Conservation (phyloP, 92 coral and sea anemone species). For the Phenganax stokvisi region DNA sequence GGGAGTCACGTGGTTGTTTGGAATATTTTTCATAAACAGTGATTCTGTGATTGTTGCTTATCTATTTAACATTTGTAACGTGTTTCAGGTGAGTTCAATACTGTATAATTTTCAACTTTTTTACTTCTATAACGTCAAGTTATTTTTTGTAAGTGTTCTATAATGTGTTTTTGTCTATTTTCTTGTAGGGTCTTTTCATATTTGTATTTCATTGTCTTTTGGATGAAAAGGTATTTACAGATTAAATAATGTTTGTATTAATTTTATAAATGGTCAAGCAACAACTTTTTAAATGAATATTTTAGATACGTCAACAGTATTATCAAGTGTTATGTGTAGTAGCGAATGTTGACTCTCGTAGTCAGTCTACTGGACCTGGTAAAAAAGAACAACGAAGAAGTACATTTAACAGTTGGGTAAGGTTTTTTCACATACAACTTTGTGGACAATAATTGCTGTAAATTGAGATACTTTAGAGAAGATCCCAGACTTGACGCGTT, state of each 20-base stretch:
- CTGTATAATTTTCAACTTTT: no score
- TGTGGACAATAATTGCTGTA: constrained; percentile 5
- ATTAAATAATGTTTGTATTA: not conserved
- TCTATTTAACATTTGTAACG: constrained; percentile 81
- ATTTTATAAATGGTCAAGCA: not conserved
- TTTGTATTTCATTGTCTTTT: constrained; percentile 87
- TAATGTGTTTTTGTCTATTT: constrained; percentile 11
- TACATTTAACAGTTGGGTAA: constrained; percentile 39
- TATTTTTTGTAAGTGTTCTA: no score
- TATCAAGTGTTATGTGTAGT: constrained; percentile 42
- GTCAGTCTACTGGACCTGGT: constrained; percentile 30
- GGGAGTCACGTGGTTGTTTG: constrained; percentile 94
- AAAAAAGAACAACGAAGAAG: constrained; percentile 32
- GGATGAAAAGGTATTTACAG: constrained; percentile 69
- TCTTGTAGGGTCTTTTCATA: constrained; percentile 71
- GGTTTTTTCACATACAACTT: not conserved
- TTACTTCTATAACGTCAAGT: no score
- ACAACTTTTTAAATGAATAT: not conserved
- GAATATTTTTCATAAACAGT: constrained; percentile 66
- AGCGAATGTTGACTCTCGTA: constrained; percentile 59
- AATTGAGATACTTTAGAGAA: no score
- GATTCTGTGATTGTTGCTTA: constrained; percentile 77
- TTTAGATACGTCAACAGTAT: constrained; percentile 35
- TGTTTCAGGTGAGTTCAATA: constrained; percentile 64
- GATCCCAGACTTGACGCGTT: not conserved